A percentile compares a stretch with the other conserved stretches of the same genome.
These are phyloP conservation scores for Calypte anna DNA, from an alignment of 2,113 vertebrate species.

Conservation along the genomic window DNA sequence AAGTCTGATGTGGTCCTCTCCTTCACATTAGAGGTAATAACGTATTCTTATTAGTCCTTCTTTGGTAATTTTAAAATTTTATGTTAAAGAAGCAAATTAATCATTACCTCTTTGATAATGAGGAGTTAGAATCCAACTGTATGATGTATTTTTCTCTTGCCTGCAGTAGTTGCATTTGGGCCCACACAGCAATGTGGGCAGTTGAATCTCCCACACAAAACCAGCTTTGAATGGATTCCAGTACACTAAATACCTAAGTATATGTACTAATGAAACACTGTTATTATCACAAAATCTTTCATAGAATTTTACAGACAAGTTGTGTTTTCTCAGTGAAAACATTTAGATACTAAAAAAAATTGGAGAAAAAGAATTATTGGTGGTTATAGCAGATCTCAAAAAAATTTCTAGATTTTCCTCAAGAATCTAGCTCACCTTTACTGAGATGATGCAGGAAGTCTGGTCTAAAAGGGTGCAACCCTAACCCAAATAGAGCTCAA, in stretches of 20 bases:
- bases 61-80: not conserved
- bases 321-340: not conserved
- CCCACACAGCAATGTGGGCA: not conserved
- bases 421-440: not conserved
- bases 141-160: not conserved
- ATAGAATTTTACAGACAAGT: not conserved
- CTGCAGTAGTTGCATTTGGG: not conserved
- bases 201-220: not conserved
- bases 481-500: not conserved
- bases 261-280: not conserved
- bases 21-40: constrained; percentile 92
- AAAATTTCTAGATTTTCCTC: not conserved
- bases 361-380: no score
- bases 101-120: not conserved
- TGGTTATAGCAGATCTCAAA: not conserved
- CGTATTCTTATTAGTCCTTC: not conserved
- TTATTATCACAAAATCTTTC: not conserved
- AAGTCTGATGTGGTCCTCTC: constrained; percentile 93
- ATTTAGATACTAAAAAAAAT: not conserved
- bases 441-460: not conserved
- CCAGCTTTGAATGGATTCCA: not conserved
- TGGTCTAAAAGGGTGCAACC: not conserved
- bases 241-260: not conserved
- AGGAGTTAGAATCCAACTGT: not conserved
- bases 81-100: not conserved